Percentiles rank a stretch among this genome's conserved stretches.
These are phyloP conservation scores for Hemibagrus wyckioides DNA, from an alignment of 2,113 vertebrate species.

Conservation along the genomic window DNA sequence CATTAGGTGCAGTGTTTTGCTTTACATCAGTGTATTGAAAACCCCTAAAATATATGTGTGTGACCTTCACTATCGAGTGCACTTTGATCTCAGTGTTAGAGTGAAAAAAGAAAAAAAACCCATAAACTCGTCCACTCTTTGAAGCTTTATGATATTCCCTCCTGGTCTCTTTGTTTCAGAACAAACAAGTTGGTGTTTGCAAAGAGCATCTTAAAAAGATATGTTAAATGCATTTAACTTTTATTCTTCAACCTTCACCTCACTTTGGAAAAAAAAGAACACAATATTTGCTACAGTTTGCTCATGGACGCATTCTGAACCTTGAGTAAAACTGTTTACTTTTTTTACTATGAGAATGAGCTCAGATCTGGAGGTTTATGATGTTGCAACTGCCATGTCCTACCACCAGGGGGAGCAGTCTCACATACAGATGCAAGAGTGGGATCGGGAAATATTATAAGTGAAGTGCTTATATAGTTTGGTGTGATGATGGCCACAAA, in stretches of 20 bases:
- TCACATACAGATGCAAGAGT: slow-evolving; percentile 7
- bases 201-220: slow-evolving; percentile 59
- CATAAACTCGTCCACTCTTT: slow-evolving; percentile 61
- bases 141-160: slow-evolving; percentile 59
- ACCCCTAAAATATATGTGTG: slow-evolving; percentile 47
- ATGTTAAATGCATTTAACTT: slow-evolving; percentile 48
- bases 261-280: slow-evolving; percentile 2
- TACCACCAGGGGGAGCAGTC: slow-evolving; percentile 43
- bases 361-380: neutral
- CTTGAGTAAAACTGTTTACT: neutral
- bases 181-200: slow-evolving; percentile 61
- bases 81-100: slow-evolving; percentile 58
- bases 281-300: slow-evolving; percentile 14
- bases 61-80: slow-evolving; percentile 31
- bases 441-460: neutral
- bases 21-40: slow-evolving; percentile 36
- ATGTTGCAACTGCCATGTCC: neutral
- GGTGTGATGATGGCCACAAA: neutral
- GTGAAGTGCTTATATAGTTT: neutral
- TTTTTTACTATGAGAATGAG: neutral
- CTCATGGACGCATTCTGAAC: slow-evolving; percentile 2
- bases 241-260: slow-evolving; percentile 39
- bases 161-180: slow-evolving; percentile 41
- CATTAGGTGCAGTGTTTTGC: slow-evolving; percentile 32
- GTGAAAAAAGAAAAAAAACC: slow-evolving; percentile 39